Evolutionary conservation across 2,888 invertebrate genomes (phyloP).

Genomic region (Trissolcus brochymenae): DNA sequence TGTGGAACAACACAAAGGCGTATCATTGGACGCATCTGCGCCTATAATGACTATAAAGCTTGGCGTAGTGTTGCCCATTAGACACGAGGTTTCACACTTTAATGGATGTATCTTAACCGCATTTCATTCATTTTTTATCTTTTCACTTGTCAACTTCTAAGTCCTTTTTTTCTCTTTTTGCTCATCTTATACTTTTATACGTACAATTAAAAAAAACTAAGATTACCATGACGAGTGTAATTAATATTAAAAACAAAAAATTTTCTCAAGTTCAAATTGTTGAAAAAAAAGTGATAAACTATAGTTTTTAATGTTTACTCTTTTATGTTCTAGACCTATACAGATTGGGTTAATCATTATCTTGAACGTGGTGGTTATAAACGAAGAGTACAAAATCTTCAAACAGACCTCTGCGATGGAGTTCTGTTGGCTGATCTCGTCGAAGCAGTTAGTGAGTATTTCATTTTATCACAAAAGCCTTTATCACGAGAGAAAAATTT

Average conservation of each 20-base stretch:
- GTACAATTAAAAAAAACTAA: too few species aligned
- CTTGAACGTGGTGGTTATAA: slow-evolving; percentile 93
- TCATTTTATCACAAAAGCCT: slow-evolving; percentile 15
- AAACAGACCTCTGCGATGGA: slow-evolving; percentile 94
- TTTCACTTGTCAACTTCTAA: slow-evolving; percentile 1
- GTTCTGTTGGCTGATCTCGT: slow-evolving; percentile 94
- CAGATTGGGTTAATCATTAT: slow-evolving; percentile 99
- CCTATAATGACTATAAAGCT: slow-evolving; percentile 7
- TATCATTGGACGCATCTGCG: background rate
- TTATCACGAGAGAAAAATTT: background rate
- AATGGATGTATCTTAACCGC: slow-evolving; percentile 13
- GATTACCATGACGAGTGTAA: too few species aligned
- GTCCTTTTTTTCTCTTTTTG: background rate
- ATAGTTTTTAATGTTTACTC: slow-evolving; percentile 1
- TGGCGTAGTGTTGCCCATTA: slow-evolving; percentile 8
- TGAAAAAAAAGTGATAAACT: background rate
- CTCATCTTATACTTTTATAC: too few species aligned
- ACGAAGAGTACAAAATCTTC: slow-evolving; percentile 89
- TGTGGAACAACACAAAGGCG: slow-evolving; percentile 7
- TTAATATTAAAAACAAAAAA: too few species aligned
- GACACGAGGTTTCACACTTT: slow-evolving; percentile 14
- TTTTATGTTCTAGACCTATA: slow-evolving; percentile 87
- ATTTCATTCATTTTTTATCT: slow-evolving; percentile 5
- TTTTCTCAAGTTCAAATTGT: background rate
- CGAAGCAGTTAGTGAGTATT: slow-evolving; percentile 92